phyloP scores from a whole-genome alignment of 2,113 vertebrate genomes.

The Cathartes aura region DNA sequence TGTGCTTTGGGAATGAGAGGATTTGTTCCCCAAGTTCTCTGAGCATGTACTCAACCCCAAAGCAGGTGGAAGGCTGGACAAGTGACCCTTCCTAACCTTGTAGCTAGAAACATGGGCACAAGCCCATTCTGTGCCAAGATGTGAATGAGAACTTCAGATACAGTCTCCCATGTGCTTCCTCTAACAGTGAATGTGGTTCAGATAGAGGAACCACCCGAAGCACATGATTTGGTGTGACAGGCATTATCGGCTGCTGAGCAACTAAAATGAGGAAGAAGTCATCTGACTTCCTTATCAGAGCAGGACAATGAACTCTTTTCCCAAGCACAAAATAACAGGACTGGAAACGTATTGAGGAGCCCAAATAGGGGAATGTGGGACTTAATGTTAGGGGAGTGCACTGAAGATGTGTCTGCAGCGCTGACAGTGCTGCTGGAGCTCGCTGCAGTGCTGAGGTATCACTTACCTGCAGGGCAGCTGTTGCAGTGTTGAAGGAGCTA shows the following conservation, averaged over 20 bases:
- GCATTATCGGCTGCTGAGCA: neutral
- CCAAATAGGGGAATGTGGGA: neutral
- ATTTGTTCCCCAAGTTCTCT: neutral
- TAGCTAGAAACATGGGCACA: neutral
- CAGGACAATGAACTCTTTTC: neutral
- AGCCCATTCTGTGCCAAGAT: neutral
- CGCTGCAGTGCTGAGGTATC: rapidly evolving
- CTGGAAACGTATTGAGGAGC: neutral
- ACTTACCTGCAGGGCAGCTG: rapidly evolving
- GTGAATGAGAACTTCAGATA: neutral
- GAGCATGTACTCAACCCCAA: neutral
- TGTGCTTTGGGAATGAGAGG: neutral
- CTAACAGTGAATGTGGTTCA: rapidly evolving
- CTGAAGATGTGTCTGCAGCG: neutral
- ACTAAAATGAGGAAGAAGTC: neutral
- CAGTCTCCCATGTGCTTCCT: neutral
- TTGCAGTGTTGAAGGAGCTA: rapidly evolving
- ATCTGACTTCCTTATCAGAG: neutral
- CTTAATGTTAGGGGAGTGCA: rapidly evolving
- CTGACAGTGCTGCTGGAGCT: neutral
- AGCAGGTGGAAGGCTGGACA: neutral
- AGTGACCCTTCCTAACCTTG: too few species aligned
- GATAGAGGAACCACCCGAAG: neutral
- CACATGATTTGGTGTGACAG: neutral
- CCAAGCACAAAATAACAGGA: neutral